A percentile compares a stretch with the other conserved stretches of the same genome.
These are phyloP conservation scores for Acanthiza pusilla DNA, from an alignment of 2,797 vertebrate genomes.

Conservation along the genomic window DNA sequence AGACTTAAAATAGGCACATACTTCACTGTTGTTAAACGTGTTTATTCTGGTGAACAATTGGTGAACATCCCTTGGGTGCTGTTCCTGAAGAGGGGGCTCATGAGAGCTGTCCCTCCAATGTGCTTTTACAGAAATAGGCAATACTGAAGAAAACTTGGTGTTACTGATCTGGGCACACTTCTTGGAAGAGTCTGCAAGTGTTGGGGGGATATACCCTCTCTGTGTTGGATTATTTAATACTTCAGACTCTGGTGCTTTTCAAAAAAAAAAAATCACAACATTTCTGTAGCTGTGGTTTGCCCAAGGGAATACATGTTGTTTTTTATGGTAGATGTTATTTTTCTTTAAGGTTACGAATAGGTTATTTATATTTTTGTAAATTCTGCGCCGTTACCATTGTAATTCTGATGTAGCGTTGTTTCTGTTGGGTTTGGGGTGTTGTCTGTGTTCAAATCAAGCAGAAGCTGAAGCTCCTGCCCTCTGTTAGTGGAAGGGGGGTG, in stretches of 20 bases:
- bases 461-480: neutral
- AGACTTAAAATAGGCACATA: constrained; percentile 1
- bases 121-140: neutral
- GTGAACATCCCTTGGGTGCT: neutral
- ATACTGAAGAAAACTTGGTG: neutral
- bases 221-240: neutral
- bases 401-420: neutral
- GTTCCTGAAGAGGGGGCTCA: neutral
- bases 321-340: constrained; percentile 31
- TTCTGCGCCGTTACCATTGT: neutral
- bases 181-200: neutral
- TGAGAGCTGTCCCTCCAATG: neutral
- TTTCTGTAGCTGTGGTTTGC: constrained; percentile 13
- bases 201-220: no score
- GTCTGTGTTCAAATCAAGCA: neutral
- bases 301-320: neutral
- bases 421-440: neutral
- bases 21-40: neutral
- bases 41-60: neutral
- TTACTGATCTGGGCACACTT: neutral
- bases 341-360: constrained; percentile 2
- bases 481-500: neutral
- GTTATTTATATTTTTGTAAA: constrained; percentile 63
- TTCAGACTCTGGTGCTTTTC: constrained; percentile 33
- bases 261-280: neutral